Conservation (phyloP, 2,113 vertebrate species). For the Alethe castanea region DNA sequence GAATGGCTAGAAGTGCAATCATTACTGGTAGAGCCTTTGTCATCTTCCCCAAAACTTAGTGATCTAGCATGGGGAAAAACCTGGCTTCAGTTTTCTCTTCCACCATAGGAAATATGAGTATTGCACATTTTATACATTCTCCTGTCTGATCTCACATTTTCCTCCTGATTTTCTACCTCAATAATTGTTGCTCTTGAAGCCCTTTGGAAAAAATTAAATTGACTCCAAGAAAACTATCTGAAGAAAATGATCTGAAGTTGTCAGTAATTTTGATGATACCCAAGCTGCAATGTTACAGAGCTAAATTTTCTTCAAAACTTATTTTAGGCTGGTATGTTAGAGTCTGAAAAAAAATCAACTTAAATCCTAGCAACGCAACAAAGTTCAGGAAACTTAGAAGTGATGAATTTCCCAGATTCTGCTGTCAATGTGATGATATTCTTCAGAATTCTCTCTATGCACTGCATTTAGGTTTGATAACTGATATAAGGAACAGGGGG, state of each 20-base stretch:
- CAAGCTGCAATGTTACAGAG: not conserved
- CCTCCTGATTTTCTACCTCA: not conserved
- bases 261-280: not conserved
- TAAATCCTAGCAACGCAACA: not conserved
- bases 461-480: not conserved
- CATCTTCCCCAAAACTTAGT: not conserved
- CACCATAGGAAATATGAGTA: not conserved
- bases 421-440: not conserved
- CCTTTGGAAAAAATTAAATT: not conserved
- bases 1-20: not conserved
- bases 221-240: not conserved
- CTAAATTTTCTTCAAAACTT: not conserved
- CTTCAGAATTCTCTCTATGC: not conserved
- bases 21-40: not conserved
- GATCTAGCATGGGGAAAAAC: not conserved
- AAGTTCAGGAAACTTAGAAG: not conserved
- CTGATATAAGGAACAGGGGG: not conserved
- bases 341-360: not conserved
- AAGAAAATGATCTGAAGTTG: not conserved
- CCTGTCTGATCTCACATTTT: not conserved
- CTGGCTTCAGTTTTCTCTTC: not conserved
- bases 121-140: not conserved
- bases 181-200: not conserved
- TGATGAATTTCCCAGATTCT: not conserved
- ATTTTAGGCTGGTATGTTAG: not conserved